Evolutionary conservation across 2,888 invertebrate species (phyloP), one percentile per base, ranked within the genome.

Genomic region (Ormyrus labotus): DNA sequence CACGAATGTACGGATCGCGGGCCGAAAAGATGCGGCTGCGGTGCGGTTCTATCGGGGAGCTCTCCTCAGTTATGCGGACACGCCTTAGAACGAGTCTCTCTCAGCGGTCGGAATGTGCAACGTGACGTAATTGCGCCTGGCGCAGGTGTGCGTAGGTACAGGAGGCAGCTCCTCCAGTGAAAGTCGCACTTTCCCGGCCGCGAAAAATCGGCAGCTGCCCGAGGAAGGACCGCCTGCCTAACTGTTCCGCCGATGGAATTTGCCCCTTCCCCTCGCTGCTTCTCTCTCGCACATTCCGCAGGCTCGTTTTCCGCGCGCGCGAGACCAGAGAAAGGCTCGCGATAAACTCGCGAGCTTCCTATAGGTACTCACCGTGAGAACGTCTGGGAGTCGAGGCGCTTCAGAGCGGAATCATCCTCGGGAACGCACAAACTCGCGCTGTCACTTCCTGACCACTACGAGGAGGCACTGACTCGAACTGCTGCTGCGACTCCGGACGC

Each of bases 51-150:
- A 19, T 57, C 69, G 45, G 11, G 50, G 50, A 6, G 51, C 13
- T 61, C 34, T 48, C 60, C 48, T n/a, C 13, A n/a, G 48, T 34
- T 34, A 34, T 58, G 71, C 72, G 74, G 81, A 81, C 78, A 81
- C 81, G 81, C 81, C 78, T 78, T 81, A 67, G 74, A 70, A 80
- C 82, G 80, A 82, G 80, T 80, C 79, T 68, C 76, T 80, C 79
- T 68, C 76, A 64, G 65, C 75, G 75, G 34, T 4, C 65, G 78
- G 80, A 80, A 80, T 82, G 34, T 34, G 82, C 82, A 82, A 78
- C 80, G 58, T 82, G 82, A 82, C 82, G 82, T 82, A 82, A 82
- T 82, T 72, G 65, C 81, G 34, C 34, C 34, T 34, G 34, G 34
- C 34, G 34, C 34, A 34, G 34, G 34, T 34, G 34, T 34, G 34